phyloP scores from a whole-genome alignment of 2,888 invertebrate genomes.

The Lordiphosa fenestrarum region DNA sequence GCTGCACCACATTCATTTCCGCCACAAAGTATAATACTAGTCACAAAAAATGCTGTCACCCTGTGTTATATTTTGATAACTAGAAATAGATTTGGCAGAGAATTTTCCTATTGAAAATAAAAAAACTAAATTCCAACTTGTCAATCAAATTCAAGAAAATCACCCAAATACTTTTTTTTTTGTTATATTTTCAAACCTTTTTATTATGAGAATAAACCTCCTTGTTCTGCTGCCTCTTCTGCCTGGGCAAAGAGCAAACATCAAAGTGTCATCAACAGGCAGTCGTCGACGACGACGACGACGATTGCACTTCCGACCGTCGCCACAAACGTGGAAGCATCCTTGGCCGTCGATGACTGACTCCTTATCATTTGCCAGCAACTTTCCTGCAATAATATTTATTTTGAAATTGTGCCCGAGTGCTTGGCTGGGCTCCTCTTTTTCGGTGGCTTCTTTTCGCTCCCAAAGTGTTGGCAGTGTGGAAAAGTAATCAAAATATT shows the following conservation, averaged over 20 bases:
- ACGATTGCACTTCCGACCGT: conserved; percentile 35
- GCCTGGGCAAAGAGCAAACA: conserved; percentile 21
- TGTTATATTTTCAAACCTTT: too few relatives aligned
- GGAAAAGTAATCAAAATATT: conserved; percentile 71
- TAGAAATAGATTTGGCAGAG: too few relatives aligned
- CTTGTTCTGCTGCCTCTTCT: background rate
- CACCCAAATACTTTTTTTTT: too few relatives aligned
- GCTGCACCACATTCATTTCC: too few relatives aligned
- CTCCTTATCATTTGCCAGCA: conserved; percentile 62
- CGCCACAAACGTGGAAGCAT: background rate
- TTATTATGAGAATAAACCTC: too few relatives aligned
- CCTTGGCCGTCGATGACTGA: conserved; percentile 1
- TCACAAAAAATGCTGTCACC: too few relatives aligned
- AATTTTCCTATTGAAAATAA: too few relatives aligned
- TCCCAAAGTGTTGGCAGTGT: conserved; percentile 56
- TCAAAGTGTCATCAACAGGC: conserved; percentile 68
- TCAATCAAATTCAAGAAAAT: too few relatives aligned
- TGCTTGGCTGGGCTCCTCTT: conserved; percentile 18
- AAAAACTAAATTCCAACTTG: too few relatives aligned
- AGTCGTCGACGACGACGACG: conserved; percentile 20
- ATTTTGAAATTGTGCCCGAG: conserved; percentile 61
- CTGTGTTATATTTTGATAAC: too few relatives aligned
- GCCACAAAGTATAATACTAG: too few relatives aligned
- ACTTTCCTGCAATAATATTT: conserved; percentile 74
- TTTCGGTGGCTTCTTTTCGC: conserved; percentile 23